These are phyloP conservation scores for Pseudomugil tenellus DNA, from an alignment of 2,797 vertebrate species.

Conservation along the genomic window DNA sequence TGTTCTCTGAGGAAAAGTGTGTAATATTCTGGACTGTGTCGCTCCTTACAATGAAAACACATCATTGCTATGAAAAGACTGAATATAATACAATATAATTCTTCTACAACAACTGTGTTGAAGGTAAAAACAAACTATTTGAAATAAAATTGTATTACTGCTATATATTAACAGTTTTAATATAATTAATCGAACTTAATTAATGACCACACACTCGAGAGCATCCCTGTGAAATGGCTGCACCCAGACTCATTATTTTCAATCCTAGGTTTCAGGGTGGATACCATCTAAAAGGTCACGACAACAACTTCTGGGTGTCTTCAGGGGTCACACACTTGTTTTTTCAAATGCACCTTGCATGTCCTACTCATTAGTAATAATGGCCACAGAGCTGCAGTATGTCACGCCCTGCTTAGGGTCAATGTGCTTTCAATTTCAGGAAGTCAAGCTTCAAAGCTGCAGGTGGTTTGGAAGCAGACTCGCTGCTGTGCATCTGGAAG, in stretches of 20 bases:
- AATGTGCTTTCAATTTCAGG: conserved; percentile 29
- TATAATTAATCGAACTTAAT: too few relatives aligned
- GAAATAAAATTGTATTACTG: neutral
- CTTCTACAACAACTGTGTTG: neutral
- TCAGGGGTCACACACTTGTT: conserved; percentile 59
- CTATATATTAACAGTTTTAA: too few relatives aligned
- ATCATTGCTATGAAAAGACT: too few relatives aligned
- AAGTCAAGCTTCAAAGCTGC: conserved; percentile 22
- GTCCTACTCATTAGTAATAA: conserved; percentile 65
- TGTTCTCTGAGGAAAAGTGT: too few relatives aligned
- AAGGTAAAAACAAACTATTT: neutral
- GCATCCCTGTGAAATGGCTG: conserved; percentile 46
- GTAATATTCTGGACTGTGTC: too few relatives aligned
- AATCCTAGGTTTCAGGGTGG: conserved; percentile 47
- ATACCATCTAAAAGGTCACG: conserved; percentile 59
- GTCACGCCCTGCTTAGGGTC: conserved; percentile 29
- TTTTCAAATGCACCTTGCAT: conserved; percentile 43
- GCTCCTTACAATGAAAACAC: too few relatives aligned
- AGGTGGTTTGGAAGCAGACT: conserved; percentile 10
- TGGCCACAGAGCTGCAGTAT: conserved; percentile 17
- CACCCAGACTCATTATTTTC: conserved; percentile 67
- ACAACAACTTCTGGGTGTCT: conserved; percentile 62
- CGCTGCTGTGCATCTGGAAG: conserved; percentile 27
- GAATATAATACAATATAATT: neutral
- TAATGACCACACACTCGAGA: conserved; percentile 2